Conservation (phyloP, 2,888 invertebrate genomes). For the Xestobium rufovillosum region DNA sequence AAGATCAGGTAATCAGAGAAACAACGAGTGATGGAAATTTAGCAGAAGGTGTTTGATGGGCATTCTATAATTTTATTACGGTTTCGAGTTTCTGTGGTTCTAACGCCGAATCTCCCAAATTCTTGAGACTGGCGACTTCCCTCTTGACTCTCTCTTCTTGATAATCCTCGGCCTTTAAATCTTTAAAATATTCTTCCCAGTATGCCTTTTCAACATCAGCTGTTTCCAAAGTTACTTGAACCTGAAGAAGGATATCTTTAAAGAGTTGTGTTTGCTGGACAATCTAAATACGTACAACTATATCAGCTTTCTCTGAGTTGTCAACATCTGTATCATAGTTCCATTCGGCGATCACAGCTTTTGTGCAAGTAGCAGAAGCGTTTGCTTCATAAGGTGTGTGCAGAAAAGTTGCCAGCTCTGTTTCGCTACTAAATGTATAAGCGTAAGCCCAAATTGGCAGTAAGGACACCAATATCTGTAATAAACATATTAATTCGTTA, state of each 20-base stretch:
- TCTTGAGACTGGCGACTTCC: slow-evolving; percentile 42
- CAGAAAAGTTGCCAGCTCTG: slow-evolving; percentile 26
- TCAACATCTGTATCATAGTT: slow-evolving; percentile 37
- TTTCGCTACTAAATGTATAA: slow-evolving; percentile 17
- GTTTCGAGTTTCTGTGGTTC: slow-evolving; percentile 35
- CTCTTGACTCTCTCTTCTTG: slow-evolving; percentile 39
- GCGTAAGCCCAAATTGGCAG: too few species aligned
- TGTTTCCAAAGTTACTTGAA: slow-evolving; percentile 27
- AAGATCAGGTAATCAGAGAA: neutral
- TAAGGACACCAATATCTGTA: too few species aligned
- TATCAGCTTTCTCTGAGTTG: slow-evolving; percentile 29
- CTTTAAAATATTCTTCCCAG: slow-evolving; percentile 39
- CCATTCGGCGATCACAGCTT: slow-evolving; percentile 37
- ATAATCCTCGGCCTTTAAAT: slow-evolving; percentile 38
- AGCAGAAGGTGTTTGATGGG: neutral
- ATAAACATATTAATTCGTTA: too few species aligned
- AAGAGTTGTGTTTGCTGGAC: slow-evolving; percentile 1
- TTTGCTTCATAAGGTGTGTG: slow-evolving; percentile 29
- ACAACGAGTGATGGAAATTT: neutral
- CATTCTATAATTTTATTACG: slow-evolving; percentile 29
- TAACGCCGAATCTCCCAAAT: slow-evolving; percentile 45
- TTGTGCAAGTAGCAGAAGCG: slow-evolving; percentile 34
- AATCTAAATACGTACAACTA: slow-evolving; percentile 24
- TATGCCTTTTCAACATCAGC: slow-evolving; percentile 40
- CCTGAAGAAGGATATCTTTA: slow-evolving; percentile 25